Conservation (phyloP, 2,888 invertebrate genomes). For the Frankliniella intonsa region DNA sequence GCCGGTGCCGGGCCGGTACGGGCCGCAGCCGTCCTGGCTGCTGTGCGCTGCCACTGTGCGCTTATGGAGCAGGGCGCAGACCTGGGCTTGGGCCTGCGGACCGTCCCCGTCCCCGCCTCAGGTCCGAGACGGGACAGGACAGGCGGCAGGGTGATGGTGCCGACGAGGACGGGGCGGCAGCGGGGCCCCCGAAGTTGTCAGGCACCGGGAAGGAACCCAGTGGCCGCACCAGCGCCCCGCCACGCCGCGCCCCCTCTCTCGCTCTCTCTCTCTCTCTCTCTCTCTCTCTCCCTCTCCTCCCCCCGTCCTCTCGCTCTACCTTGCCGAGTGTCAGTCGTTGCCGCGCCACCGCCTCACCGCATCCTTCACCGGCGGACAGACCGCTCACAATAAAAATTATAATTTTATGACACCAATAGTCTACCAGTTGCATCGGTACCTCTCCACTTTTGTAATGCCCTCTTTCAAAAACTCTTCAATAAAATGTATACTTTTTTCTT, state of each 20-base stretch:
- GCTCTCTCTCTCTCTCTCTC: background rate
- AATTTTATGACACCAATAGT: constrained; percentile 23
- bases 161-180: no score
- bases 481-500: background rate
- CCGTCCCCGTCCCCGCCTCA: no score
- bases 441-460: constrained; percentile 26
- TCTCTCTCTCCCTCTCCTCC: background rate
- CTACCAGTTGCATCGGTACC: constrained; percentile 24
- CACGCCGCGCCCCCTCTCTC: background rate
- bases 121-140: no score
- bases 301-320: background rate
- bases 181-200: no score
- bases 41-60: no score
- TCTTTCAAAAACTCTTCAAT: constrained; percentile 17
- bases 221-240: no score
- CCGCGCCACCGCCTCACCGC: background rate
- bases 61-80: no score
- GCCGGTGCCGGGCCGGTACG: no score
- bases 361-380: constrained; percentile 12
- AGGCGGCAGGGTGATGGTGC: no score
- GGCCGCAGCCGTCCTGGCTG: no score
- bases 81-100: no score
- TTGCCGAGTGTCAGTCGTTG: background rate
- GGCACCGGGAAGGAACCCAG: no score
- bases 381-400: constrained; percentile 25